Base-by-base conservation (phyloP, 1,140 invertebrate species). In the Chymomyza costata region DNA sequence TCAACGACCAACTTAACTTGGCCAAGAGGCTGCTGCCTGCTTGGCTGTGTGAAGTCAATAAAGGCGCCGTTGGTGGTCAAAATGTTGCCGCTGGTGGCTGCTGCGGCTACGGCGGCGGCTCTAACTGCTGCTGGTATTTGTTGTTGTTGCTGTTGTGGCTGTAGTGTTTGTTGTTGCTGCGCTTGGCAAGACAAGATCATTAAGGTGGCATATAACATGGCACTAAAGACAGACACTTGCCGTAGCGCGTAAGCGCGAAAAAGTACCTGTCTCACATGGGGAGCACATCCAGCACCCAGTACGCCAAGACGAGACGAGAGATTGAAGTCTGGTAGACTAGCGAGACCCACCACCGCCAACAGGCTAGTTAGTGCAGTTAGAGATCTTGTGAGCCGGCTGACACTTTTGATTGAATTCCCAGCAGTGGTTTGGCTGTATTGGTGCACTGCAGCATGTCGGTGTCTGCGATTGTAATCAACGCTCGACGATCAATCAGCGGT, bases 391-490 rank as follows among this genome's bases (percentile, higher is more conserved):
- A 64, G 64, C 52, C 60, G 7, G 73, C 73, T 80, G 70, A 82
- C 78, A 82, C 67, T 82, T 82, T 78, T 82, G 78, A 82, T 82
- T 82, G 78, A 82, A 82, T 82, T 82, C 78, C 78, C 78, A 82
- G 58, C 68, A 73, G 73, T 64, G 13, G 28, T 25, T 60, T 69
- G 54, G 60, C 53, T 51, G 14, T 53, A 41, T 40, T 32, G 62
- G 46, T 45, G 18, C 19, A n/a, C n/a, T n/a, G n/a, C n/a, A n/a
- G n/a, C n/a, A n/a, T n/a, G n/a, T n/a, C 49, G 28, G 44, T 37
- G 31, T 28, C 46, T 17, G 35, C 57, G 74, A 81, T 74, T 74
- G 65, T 81, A 81, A 81, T 81, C 74, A 81, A 76, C 69, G 76
- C 69, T 64, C 58, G 21, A 61, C 65, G 68, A 81, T 80, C 74